These are phyloP conservation scores for Struthio camelus DNA, from an alignment of 2,113 vertebrate genomes.

Conservation along the genomic window DNA sequence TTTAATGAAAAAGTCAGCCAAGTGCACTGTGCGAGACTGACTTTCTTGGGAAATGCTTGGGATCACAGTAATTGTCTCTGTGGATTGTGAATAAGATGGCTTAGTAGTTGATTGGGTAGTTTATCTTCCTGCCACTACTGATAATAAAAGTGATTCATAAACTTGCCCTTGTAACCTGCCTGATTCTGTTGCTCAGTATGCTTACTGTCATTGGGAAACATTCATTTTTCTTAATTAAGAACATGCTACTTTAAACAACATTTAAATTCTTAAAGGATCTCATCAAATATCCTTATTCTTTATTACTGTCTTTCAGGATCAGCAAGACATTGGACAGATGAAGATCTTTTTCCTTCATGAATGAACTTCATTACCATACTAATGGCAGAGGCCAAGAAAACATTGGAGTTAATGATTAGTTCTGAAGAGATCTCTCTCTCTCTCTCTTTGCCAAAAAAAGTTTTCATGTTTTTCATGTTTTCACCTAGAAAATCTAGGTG, in stretches of 20 bases:
- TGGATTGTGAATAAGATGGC: neutral
- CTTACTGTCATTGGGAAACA: neutral
- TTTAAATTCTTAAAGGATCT: neutral
- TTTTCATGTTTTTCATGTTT: neutral
- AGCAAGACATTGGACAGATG: neutral
- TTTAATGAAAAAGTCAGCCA: neutral
- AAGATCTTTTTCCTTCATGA: neutral
- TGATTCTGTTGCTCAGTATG: neutral
- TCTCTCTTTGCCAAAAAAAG: neutral
- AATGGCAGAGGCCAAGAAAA: neutral
- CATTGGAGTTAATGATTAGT: neutral
- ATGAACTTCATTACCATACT: neutral
- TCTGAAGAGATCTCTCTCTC: neutral
- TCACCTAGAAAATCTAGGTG: neutral
- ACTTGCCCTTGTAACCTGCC: neutral
- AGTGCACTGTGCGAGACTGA: neutral
- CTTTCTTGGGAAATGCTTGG: neutral
- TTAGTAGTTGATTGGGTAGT: neutral
- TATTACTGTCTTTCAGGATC: neutral
- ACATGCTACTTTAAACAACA: neutral
- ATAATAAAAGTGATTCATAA: neutral
- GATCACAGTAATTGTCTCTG: neutral
- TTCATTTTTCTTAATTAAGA: neutral
- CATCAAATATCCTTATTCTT: neutral
- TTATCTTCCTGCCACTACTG: neutral